Percentiles rank a stretch among this genome's conserved stretches.
Evolutionary conservation across 2,888 invertebrate species (phyloP).

Genomic region (Scaptodrosophila latifasciaeformis): DNA sequence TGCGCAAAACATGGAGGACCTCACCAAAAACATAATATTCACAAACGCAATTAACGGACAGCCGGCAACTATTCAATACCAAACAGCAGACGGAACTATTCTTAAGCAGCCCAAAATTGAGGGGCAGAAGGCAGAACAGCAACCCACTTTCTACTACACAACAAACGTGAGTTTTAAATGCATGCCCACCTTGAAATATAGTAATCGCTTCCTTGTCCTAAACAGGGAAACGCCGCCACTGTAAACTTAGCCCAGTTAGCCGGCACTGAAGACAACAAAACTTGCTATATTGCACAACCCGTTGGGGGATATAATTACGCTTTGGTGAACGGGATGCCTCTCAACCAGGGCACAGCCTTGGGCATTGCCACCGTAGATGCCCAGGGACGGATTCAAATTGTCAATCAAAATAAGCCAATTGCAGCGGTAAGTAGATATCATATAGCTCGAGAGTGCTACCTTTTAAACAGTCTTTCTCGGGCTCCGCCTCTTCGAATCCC

Average conservation of each 20-base stretch:
- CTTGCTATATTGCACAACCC: constrained; percentile 85
- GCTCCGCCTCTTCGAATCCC: no score
- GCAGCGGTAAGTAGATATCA: constrained; percentile 62
- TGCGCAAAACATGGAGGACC: constrained; percentile 68
- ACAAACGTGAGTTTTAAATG: constrained; percentile 65
- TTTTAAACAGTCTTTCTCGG: background rate
- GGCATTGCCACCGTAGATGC: constrained; percentile 75
- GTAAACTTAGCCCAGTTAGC: constrained; percentile 83
- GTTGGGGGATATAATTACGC: constrained; percentile 86
- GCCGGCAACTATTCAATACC: constrained; percentile 82
- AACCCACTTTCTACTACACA: constrained; percentile 83
- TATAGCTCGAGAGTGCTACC: no score
- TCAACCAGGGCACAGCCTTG: constrained; percentile 78
- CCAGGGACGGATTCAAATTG: constrained; percentile 74
- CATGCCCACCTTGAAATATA: background rate
- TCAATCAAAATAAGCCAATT: constrained; percentile 74
- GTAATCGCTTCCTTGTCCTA: background rate
- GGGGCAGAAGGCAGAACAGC: constrained; percentile 77
- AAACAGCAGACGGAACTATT: constrained; percentile 80
- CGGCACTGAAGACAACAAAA: constrained; percentile 80
- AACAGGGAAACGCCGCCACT: constrained; percentile 77
- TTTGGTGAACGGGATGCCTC: constrained; percentile 89
- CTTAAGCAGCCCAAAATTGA: constrained; percentile 80
- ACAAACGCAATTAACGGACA: constrained; percentile 79
- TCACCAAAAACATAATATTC: constrained; percentile 77